Evolutionary conservation across 2,888 invertebrate genomes (phyloP).

Genomic region (Cosmia trapezina): DNA sequence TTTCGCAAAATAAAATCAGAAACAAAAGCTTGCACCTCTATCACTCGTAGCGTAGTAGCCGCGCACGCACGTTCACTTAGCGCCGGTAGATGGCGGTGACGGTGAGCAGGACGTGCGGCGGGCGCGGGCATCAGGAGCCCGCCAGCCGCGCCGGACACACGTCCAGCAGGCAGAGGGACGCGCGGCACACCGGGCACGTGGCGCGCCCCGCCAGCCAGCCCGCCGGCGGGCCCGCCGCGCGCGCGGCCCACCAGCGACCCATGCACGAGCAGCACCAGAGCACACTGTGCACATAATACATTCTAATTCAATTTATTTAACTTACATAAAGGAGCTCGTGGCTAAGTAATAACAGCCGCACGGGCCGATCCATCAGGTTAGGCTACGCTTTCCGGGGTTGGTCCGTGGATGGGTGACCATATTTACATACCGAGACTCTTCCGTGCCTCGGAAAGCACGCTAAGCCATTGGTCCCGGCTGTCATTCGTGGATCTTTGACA

Average conservation of each 20-base stretch:
- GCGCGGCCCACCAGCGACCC: conserved; percentile 96
- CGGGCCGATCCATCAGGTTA: no score
- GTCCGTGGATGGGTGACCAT: no score
- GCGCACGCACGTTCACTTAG: not conserved
- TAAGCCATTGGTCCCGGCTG: no score
- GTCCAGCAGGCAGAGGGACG: conserved; percentile 96
- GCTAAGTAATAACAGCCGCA: no score
- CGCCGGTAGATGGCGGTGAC: conserved; percentile 22
- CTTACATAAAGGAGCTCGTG: no score
- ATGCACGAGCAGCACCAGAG: conserved; percentile 97
- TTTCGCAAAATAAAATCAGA: not conserved
- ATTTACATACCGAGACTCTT: no score
- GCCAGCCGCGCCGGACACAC: conserved; percentile 89
- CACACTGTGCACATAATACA: conserved; percentile 88
- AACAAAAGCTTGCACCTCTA: conserved; percentile 31
- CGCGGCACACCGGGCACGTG: conserved; percentile 96
- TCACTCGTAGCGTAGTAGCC: not conserved
- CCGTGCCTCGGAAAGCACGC: no score
- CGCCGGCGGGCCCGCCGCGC: conserved; percentile 93
- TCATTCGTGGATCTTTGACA: no score
- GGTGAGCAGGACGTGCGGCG: conserved; percentile 26
- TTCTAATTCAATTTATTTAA: not conserved
- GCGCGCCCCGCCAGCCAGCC: conserved; percentile 95
- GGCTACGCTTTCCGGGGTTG: no score
- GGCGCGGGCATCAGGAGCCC: conserved; percentile 35